Evolutionary conservation across 1,140 invertebrate species (phyloP).

Genomic region (Aphaenogaster rudis): DNA sequence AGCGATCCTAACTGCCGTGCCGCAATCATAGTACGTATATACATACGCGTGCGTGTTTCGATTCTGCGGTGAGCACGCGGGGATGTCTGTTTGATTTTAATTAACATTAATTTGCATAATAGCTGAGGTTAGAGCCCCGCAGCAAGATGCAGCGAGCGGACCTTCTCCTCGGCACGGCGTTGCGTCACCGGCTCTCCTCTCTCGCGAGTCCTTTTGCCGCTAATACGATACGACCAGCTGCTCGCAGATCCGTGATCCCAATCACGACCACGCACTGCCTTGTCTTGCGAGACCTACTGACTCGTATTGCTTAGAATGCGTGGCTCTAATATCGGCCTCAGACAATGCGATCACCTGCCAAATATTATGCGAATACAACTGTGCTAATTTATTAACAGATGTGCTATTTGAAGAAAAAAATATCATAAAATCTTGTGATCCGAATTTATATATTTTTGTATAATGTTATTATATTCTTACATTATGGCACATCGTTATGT

Average conservation of each 20-base stretch:
- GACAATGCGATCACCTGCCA: background rate
- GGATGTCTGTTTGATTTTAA: constrained; percentile 83
- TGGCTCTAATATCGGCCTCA: background rate
- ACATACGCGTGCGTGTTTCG: constrained; percentile 11
- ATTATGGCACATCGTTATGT: background rate
- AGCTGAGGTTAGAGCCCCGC: constrained; percentile 72
- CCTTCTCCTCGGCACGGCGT: constrained; percentile 56
- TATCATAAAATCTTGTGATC: background rate
- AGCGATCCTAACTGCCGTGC: background rate
- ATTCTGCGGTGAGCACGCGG: constrained; percentile 34
- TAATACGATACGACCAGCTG: constrained; percentile 38
- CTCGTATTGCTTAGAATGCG: background rate
- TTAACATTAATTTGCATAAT: constrained; percentile 85
- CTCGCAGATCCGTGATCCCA: constrained; percentile 39
- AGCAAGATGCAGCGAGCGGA: constrained; percentile 56
- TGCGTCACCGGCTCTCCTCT: constrained; percentile 65
- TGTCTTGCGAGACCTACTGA: background rate
- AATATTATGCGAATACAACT: background rate
- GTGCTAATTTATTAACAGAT: background rate
- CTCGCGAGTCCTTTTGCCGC: constrained; percentile 15
- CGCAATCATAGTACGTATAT: background rate
- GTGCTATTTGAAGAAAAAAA: background rate
- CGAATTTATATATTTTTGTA: background rate
- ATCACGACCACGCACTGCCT: constrained; percentile 33
- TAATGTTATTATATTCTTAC: background rate